phyloP scores from a whole-genome alignment of 1,140 invertebrate species.

The Nylanderia fulva region DNA sequence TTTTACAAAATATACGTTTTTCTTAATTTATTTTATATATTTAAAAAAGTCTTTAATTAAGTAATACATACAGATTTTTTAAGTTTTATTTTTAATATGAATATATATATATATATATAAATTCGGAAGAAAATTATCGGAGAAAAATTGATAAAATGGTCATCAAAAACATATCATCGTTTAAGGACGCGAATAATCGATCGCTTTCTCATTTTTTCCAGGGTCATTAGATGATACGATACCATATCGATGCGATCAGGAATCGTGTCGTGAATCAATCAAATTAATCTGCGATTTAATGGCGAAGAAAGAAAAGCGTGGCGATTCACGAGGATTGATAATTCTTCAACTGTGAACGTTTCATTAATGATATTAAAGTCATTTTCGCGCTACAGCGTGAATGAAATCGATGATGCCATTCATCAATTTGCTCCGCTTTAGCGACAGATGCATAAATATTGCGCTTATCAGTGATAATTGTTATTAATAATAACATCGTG shows the following conservation, averaged over 20 bases:
- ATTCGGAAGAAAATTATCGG: neutral
- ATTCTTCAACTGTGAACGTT: neutral
- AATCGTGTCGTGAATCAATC: slow-evolving; percentile 3
- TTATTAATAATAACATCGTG: neutral
- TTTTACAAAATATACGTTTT: neutral
- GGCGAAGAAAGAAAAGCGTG: slow-evolving; percentile 9
- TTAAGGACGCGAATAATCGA: neutral
- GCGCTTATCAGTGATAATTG: neutral
- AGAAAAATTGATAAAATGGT: neutral
- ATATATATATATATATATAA: neutral
- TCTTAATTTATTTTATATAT: neutral
- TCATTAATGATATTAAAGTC: slow-evolving; percentile 44
- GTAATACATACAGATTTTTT: neutral
- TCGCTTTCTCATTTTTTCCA: neutral
- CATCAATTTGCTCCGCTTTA: neutral
- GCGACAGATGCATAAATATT: neutral
- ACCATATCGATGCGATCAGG: neutral
- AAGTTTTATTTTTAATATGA: neutral
- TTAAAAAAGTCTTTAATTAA: neutral
- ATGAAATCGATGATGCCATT: slow-evolving; percentile 20
- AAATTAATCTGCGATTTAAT: slow-evolving; percentile 13
- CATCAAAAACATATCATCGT: neutral
- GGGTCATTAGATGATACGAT: neutral
- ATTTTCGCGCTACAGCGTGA: neutral
- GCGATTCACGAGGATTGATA: neutral